A percentile compares a stretch with the other conserved stretches of the same genome.
phyloP scores from a whole-genome alignment of 2,888 invertebrate species.

The Adela reaumurella region DNA sequence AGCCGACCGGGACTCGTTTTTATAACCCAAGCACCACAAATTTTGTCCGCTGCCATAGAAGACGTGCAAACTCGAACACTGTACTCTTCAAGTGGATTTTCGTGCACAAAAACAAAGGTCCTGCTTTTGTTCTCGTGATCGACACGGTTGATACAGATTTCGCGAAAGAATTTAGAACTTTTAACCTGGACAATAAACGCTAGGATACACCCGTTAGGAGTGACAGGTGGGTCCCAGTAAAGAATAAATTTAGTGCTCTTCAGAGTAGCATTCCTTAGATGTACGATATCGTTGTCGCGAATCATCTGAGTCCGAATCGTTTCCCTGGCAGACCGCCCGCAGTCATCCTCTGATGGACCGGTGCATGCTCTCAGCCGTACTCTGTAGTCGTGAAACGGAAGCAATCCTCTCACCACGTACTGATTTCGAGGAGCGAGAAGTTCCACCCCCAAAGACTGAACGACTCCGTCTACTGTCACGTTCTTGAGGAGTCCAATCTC shows the following conservation, averaged over 20 bases:
- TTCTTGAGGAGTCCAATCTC: conserved; percentile 20
- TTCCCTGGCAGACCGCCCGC: conserved; percentile 31
- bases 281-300: conserved; percentile 24
- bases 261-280: background rate
- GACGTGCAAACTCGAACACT: conserved; percentile 21
- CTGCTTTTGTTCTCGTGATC: background rate
- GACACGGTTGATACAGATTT: background rate
- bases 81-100: conserved; percentile 15
- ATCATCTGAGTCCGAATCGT: conserved; percentile 29
- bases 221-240: conserved; percentile 29
- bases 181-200: conserved; percentile 33
- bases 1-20: no score
- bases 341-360: conserved; percentile 13
- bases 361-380: conserved; percentile 35
- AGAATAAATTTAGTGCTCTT: conserved; percentile 22
- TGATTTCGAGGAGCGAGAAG: conserved; percentile 20
- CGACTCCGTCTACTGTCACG: conserved; percentile 21
- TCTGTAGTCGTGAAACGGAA: conserved; percentile 39
- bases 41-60: conserved; percentile 20
- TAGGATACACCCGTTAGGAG: conserved; percentile 36
- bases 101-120: background rate
- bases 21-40: conserved; percentile 18
- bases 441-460: conserved; percentile 25
- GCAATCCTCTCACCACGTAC: conserved; percentile 27
- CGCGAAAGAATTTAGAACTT: conserved; percentile 3